A percentile compares a stretch with the other conserved stretches of the same genome.
These are phyloP conservation scores for Papilio xuthus DNA, from an alignment of 1,140 invertebrate genomes.

Conservation along the genomic window DNA sequence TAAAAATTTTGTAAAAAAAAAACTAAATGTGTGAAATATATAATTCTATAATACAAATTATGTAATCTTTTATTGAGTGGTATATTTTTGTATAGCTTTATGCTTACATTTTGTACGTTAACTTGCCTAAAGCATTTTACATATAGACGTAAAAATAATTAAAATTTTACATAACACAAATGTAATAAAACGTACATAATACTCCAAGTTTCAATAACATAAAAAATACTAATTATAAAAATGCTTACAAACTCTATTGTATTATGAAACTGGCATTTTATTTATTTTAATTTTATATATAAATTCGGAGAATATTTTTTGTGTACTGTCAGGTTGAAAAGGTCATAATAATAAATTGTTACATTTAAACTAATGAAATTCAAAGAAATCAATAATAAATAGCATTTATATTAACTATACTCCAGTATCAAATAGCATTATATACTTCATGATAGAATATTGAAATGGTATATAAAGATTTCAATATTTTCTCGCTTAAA, in stretches of 20 bases:
- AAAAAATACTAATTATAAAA: no score
- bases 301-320: background rate
- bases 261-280: no score
- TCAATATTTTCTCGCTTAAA: background rate
- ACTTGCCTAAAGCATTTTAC: background rate
- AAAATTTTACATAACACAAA: background rate
- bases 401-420: background rate
- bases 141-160: background rate
- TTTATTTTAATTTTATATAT: background rate
- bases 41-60: background rate
- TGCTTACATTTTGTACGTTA: background rate
- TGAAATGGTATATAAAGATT: background rate
- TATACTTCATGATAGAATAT: background rate
- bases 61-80: background rate
- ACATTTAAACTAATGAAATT: background rate
- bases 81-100: constrained; percentile 17
- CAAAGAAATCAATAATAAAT: background rate
- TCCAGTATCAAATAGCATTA: constrained; percentile 3
- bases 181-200: no score
- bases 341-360: background rate
- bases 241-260: background rate
- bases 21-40: background rate
- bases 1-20: background rate
- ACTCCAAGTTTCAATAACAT: no score
- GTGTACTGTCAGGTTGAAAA: background rate